Evolutionary conservation across 1,140 invertebrate genomes (phyloP).

Genomic region (Adelges cooleyi): DNA sequence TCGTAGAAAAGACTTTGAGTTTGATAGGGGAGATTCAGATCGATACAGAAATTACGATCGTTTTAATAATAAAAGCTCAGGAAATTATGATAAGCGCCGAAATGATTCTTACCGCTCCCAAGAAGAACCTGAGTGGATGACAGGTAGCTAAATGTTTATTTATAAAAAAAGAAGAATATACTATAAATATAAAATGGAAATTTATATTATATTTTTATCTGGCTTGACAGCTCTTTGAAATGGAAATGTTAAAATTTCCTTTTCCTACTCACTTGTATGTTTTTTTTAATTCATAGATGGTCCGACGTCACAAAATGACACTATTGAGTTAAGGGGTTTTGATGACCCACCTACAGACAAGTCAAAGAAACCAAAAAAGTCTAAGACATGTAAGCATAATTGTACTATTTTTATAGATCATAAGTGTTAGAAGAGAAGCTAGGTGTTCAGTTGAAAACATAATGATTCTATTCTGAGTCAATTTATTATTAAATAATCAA

Average conservation of each 20-base stretch:
- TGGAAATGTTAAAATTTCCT: too few relatives aligned
- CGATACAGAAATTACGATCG: slow-evolving; percentile 22
- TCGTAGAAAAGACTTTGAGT: slow-evolving; percentile 26
- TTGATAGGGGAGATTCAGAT: slow-evolving; percentile 17
- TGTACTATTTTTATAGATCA: too few relatives aligned
- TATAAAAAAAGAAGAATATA: too few relatives aligned
- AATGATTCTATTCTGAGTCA: too few relatives aligned
- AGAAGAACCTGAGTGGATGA: slow-evolving; percentile 53
- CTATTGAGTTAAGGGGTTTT: slow-evolving; percentile 86
- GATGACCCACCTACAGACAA: slow-evolving; percentile 52
- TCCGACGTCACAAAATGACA: slow-evolving; percentile 78
- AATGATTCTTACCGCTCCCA: slow-evolving; percentile 36
- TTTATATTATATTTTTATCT: too few relatives aligned
- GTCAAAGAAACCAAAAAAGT: slow-evolving; percentile 1
- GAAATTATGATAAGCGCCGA: slow-evolving; percentile 21
- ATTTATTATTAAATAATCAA: too few relatives aligned
- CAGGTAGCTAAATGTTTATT: slow-evolving; percentile 33
- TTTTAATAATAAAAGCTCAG: slow-evolving; percentile 3
- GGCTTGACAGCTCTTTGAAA: too few relatives aligned
- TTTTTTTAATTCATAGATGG: slow-evolving; percentile 60
- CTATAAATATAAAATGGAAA: too few relatives aligned
- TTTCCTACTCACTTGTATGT: too few relatives aligned
- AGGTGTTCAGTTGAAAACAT: too few relatives aligned
- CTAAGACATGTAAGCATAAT: slow-evolving; percentile 21
- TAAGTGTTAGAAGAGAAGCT: too few relatives aligned